Evolutionary conservation across 1,140 invertebrate genomes (phyloP).

Genomic region (Drosophila ficusphila): DNA sequence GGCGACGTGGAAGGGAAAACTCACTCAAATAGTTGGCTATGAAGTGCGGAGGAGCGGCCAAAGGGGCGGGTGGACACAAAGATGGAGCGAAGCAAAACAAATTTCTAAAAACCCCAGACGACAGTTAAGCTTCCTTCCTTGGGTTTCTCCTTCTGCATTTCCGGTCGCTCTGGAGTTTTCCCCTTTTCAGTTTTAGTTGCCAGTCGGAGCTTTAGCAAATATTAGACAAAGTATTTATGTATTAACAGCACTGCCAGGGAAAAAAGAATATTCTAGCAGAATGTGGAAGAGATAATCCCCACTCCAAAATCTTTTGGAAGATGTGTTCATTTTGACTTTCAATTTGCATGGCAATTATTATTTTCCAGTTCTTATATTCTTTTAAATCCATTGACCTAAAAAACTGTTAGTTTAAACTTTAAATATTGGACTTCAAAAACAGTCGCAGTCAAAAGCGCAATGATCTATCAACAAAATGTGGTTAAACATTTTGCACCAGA

Average conservation of each 20-base stretch:
- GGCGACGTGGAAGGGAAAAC: conserved; percentile 61
- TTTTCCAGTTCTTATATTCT: no score
- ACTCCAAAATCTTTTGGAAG: no score
- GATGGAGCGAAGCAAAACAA: conserved; percentile 32
- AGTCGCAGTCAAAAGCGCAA: neutral
- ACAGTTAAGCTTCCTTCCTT: conserved; percentile 57
- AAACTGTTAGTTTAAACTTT: neutral
- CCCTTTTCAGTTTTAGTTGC: conserved; percentile 11
- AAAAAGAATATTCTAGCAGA: conserved; percentile 3
- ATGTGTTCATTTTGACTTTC: no score
- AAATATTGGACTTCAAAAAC: no score
- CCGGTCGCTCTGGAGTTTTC: conserved; percentile 24
- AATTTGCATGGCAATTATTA: no score
- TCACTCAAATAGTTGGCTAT: conserved; percentile 74
- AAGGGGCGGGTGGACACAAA: neutral
- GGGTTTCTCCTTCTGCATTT: conserved; percentile 7
- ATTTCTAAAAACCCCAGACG: conserved; percentile 66
- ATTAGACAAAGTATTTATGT: conserved; percentile 74
- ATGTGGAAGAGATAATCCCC: neutral
- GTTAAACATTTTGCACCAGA: neutral
- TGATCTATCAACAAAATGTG: neutral
- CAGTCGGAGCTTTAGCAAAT: conserved; percentile 48
- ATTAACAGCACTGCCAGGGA: conserved; percentile 38
- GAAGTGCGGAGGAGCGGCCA: conserved; percentile 58
- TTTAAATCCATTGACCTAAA: no score